Percentiles rank a stretch among this genome's conserved stretches.
phyloP scores from a whole-genome alignment of 2,797 vertebrate genomes.

The Artibeus lituratus region DNA sequence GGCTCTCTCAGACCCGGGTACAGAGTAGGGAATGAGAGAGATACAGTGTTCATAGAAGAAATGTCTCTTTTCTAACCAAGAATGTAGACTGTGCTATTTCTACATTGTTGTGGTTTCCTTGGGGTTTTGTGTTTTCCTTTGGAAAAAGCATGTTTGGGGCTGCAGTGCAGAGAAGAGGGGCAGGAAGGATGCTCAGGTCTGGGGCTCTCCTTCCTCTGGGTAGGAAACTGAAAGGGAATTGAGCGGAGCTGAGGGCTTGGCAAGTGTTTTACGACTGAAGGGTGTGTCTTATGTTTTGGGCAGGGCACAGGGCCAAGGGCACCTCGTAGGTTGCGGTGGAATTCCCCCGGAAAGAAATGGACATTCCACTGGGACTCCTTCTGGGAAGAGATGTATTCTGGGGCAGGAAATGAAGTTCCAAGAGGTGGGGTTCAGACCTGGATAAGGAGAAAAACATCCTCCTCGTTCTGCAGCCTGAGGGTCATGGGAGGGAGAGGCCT shows the following conservation, averaged over 20 bases:
- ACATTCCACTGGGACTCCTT: constrained; percentile 25
- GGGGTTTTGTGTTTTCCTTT: background rate
- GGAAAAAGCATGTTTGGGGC: background rate
- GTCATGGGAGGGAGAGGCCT: background rate
- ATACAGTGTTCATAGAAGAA: background rate
- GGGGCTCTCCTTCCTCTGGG: background rate
- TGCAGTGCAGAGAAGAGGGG: background rate
- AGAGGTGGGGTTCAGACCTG: background rate
- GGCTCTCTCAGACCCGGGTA: no score
- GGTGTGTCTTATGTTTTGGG: background rate
- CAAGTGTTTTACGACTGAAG: background rate
- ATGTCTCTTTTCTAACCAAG: background rate
- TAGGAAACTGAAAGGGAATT: background rate
- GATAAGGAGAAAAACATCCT: constrained; percentile 26
- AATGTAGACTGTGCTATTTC: background rate
- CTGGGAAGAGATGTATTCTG: constrained; percentile 13
- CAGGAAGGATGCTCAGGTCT: background rate
- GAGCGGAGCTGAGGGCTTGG: background rate
- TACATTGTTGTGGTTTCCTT: background rate
- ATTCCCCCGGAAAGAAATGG: constrained; percentile 49
- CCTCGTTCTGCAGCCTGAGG: background rate
- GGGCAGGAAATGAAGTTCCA: constrained; percentile 43
- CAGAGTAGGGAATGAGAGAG: no score
- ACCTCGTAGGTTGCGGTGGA: background rate
- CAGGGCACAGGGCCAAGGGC: background rate